A percentile compares a stretch with the other conserved stretches of the same genome.
phyloP scores from a whole-genome alignment of 2,888 invertebrate genomes.

The Caenorhabditis becei region DNA sequence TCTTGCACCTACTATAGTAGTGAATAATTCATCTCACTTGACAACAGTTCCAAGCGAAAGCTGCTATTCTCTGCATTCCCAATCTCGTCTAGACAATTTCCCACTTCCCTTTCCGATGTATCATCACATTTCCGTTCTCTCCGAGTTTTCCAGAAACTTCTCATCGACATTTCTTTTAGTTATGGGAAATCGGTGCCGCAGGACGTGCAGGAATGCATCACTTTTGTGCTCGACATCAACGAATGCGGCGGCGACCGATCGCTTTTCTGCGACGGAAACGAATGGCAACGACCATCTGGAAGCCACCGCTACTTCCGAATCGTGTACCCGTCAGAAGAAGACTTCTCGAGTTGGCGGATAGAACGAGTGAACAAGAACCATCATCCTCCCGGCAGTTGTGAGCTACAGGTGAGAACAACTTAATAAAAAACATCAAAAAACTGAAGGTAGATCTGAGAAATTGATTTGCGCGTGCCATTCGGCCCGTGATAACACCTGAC shows the following conservation, averaged over 20 bases:
- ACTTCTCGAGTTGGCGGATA: conserved; percentile 32
- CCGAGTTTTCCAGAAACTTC: neutral
- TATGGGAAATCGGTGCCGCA: conserved; percentile 64
- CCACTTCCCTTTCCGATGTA: neutral
- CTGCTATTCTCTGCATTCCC: neutral
- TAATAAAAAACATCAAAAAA: neutral
- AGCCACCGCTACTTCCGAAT: conserved; percentile 36
- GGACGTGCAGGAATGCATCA: conserved; percentile 63
- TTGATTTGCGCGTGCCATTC: neutral
- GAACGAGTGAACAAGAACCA: conserved; percentile 6
- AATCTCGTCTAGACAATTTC: neutral
- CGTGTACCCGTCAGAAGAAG: conserved; percentile 6
- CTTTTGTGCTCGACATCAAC: conserved; percentile 61
- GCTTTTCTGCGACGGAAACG: conserved; percentile 59
- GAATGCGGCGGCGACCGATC: conserved; percentile 63
- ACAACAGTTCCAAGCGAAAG: neutral
- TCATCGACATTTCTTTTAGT: conserved; percentile 43
- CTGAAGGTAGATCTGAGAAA: neutral
- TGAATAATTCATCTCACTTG: neutral
- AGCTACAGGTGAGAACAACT: conserved; percentile 40
- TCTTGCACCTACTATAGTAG: neutral
- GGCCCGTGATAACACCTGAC: conserved; percentile 2
- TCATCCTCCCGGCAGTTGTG: conserved; percentile 21
- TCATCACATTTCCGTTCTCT: neutral
- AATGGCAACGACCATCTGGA: conserved; percentile 66